These are phyloP conservation scores for Amia ocellicauda DNA, from an alignment of 2,113 vertebrate species.

Conservation along the genomic window DNA sequence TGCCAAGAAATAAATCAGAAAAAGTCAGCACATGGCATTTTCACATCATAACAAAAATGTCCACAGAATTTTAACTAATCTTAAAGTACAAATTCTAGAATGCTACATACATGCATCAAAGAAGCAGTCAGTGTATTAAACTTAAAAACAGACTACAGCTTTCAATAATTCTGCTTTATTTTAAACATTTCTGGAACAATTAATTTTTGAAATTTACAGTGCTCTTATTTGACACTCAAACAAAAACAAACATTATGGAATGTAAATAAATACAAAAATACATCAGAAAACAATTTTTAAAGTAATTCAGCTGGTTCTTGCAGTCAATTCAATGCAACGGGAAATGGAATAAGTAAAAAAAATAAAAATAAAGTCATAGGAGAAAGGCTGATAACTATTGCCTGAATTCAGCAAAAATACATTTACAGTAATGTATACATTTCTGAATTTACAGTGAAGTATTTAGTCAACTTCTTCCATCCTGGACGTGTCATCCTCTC, in stretches of 20 bases:
- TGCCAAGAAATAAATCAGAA: too few relatives aligned
- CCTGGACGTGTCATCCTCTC: constrained; percentile 88
- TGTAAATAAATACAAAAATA: constrained; percentile 56
- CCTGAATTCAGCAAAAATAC: constrained; percentile 28
- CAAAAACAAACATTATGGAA: constrained; percentile 39
- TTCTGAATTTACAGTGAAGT: background rate
- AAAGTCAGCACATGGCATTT: too few relatives aligned
- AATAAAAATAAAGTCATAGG: background rate
- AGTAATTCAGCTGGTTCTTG: too few relatives aligned
- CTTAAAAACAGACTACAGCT: too few relatives aligned
- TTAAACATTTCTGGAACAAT: too few relatives aligned
- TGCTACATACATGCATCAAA: too few relatives aligned
- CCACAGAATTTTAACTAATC: too few relatives aligned
- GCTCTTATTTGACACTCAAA: constrained; percentile 26
- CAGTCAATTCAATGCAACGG: constrained; percentile 8
- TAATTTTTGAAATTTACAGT: constrained; percentile 50
- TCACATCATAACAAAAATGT: too few relatives aligned
- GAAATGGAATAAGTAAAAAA: constrained; percentile 10
- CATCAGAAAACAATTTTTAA: constrained; percentile 27
- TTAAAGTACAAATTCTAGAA: too few relatives aligned
- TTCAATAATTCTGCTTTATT: too few relatives aligned
- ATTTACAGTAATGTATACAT: constrained; percentile 27
- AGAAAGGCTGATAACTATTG: constrained; percentile 41
- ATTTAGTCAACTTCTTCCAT: constrained; percentile 95
- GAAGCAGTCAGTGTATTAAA: too few relatives aligned